phyloP scores from a whole-genome alignment of 2,888 invertebrate genomes.

The Nemapogon koenigi region DNA sequence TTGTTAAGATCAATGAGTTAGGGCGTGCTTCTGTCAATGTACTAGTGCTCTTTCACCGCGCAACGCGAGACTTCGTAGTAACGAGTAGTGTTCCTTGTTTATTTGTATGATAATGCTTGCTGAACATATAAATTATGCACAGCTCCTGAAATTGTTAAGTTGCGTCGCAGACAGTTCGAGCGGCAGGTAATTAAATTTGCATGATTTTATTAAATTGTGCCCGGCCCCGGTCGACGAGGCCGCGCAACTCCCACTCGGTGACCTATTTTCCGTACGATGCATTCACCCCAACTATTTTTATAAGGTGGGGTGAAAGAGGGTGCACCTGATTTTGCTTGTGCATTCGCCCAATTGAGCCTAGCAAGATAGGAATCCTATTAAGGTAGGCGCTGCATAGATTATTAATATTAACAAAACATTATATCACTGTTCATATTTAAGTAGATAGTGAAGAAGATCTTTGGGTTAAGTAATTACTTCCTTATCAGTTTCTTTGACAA shows the following conservation, averaged over 20 bases:
- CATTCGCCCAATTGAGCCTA: no score
- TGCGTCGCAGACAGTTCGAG: slow-evolving; percentile 10
- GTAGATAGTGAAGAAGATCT: no score
- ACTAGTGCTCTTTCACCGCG: slow-evolving; percentile 36
- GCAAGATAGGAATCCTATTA: no score
- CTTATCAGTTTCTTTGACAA: no score
- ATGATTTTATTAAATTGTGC: slow-evolving; percentile 33
- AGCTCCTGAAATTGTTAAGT: neutral
- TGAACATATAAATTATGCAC: neutral
- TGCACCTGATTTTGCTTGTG: slow-evolving; percentile 17
- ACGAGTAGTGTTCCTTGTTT: slow-evolving; percentile 22
- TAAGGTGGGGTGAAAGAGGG: slow-evolving; percentile 49
- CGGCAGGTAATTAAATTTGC: slow-evolving; percentile 31
- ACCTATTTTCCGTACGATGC: slow-evolving; percentile 64
- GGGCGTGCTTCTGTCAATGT: slow-evolving; percentile 34
- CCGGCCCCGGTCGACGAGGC: slow-evolving; percentile 29
- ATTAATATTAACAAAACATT: no score
- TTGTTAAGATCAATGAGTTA: slow-evolving; percentile 47
- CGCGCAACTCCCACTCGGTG: slow-evolving; percentile 59
- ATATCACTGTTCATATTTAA: no score
- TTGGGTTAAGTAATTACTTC: no score
- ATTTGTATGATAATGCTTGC: slow-evolving; percentile 18
- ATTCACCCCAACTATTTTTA: slow-evolving; percentile 57
- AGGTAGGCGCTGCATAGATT: no score
- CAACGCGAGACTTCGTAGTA: slow-evolving; percentile 30